phyloP scores from a whole-genome alignment of 2,113 vertebrate genomes.

The Fukomys damarensis region DNA sequence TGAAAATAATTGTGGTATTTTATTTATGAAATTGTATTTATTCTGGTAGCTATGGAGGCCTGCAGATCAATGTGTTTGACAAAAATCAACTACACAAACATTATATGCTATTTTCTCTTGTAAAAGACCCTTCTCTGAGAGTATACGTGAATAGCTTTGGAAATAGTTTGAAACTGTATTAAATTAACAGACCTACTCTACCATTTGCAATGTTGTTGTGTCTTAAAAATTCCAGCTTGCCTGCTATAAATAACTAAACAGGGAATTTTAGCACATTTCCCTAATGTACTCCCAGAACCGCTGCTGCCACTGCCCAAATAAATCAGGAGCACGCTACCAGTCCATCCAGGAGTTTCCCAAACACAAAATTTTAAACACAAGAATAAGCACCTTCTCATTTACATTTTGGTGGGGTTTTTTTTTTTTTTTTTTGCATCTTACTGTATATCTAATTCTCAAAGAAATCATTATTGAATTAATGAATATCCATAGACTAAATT shows the following conservation, averaged over 20 bases:
- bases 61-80: neutral
- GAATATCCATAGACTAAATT: neutral
- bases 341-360: neutral
- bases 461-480: neutral
- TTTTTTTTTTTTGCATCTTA: neutral
- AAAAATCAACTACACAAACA: neutral
- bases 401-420: neutral
- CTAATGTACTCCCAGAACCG: too few species aligned
- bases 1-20: neutral
- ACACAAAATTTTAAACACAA: neutral
- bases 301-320: rapidly evolving
- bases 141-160: neutral
- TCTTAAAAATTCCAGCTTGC: neutral
- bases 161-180: neutral
- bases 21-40: neutral
- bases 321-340: neutral
- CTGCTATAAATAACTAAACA: neutral
- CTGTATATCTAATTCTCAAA: neutral
- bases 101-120: neutral
- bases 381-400: neutral
- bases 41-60: neutral
- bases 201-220: neutral
- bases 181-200: neutral
- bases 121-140: neutral
- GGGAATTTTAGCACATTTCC: neutral